Evolutionary conservation across 2,113 vertebrate species (phyloP).

Genomic region (Oriolus oriolus): DNA sequence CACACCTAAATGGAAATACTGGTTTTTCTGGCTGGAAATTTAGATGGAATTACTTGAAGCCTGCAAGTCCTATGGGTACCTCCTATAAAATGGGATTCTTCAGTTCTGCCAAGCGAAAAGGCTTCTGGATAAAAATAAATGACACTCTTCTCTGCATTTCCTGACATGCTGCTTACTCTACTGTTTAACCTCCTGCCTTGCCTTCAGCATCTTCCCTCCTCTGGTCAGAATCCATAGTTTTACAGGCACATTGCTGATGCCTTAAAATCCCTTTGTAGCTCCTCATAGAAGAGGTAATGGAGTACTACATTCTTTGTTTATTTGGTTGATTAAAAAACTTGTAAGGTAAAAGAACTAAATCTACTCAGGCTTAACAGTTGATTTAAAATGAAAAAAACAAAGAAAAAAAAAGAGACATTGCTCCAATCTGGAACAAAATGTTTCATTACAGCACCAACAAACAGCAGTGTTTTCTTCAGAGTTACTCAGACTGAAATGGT

Average conservation of each 20-base stretch:
- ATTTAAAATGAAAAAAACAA: background rate
- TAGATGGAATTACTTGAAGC: background rate
- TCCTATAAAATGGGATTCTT: background rate
- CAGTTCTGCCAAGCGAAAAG: background rate
- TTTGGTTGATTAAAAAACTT: background rate
- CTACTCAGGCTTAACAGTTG: background rate
- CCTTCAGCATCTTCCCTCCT: background rate
- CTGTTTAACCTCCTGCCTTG: background rate
- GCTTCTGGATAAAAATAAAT: background rate
- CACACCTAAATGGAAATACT: background rate
- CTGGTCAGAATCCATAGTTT: background rate
- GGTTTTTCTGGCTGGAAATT: background rate
- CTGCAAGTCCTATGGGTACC: background rate
- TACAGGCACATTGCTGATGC: background rate
- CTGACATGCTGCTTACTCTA: background rate
- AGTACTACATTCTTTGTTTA: background rate
- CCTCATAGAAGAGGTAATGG: background rate
- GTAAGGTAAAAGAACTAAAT: background rate
- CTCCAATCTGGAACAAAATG: background rate
- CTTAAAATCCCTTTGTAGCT: background rate
- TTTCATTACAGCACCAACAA: background rate
- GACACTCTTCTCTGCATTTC: background rate
- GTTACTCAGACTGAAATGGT: background rate
- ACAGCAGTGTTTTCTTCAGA: background rate
- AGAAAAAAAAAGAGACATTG: accelerated